phyloP scores from a whole-genome alignment of 2,113 vertebrate genomes.

The Seriola quinqueradiata region DNA sequence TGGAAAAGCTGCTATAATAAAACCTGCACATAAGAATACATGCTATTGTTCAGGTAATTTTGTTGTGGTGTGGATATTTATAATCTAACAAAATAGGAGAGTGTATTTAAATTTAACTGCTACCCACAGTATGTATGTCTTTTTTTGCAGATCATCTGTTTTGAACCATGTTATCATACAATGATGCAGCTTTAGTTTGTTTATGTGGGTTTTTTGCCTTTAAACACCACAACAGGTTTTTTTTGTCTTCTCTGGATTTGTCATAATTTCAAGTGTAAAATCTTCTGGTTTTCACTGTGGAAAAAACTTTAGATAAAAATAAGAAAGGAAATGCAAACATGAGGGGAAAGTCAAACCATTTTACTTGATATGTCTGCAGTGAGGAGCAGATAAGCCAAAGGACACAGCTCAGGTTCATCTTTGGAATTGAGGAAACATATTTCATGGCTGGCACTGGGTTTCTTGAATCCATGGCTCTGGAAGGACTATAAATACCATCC shows the following conservation, averaged over 20 bases:
- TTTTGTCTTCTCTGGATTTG: background rate
- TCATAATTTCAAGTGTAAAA: background rate
- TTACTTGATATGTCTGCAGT: constrained; percentile 16
- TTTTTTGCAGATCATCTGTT: constrained; percentile 19
- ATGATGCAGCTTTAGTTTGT: background rate
- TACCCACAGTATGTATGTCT: constrained; percentile 34
- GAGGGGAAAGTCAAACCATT: constrained; percentile 15
- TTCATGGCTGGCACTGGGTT: constrained; percentile 19
- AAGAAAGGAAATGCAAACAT: background rate
- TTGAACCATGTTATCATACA: constrained; percentile 26
- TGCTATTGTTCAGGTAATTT: constrained; percentile 69
- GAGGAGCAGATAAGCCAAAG: constrained; percentile 40
- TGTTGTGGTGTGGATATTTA: constrained; percentile 66
- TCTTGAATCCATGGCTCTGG: constrained; percentile 3
- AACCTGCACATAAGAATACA: constrained; percentile 79
- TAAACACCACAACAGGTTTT: background rate
- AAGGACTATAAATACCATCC: background rate
- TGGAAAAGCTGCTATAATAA: constrained; percentile 85
- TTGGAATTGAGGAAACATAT: constrained; percentile 11
- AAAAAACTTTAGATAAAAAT: background rate
- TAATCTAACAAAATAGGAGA: constrained; percentile 38
- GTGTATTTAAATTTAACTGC: constrained; percentile 53
- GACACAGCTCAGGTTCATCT: constrained; percentile 24
- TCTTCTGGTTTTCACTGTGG: background rate
- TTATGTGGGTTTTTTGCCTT: background rate